Evolutionary conservation across 2,113 vertebrate species (phyloP).

Genomic region (Petromus typicus): DNA sequence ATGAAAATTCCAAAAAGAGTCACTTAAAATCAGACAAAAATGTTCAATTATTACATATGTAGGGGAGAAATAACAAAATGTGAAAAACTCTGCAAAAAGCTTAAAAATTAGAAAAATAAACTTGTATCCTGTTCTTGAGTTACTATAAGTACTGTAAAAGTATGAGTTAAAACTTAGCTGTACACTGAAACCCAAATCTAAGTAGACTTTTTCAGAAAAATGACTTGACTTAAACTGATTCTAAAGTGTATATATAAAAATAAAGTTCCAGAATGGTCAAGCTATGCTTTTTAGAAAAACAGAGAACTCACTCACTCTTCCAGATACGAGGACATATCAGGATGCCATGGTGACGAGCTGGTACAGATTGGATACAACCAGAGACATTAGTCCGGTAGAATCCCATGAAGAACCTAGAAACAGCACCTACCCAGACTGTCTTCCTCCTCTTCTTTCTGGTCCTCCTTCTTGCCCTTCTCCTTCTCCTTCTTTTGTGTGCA

Average conservation of each 20-base stretch:
- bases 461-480: not conserved
- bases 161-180: not conserved
- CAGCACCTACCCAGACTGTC: too few species aligned
- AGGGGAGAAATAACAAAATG: not conserved
- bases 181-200: not conserved
- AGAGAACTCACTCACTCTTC: not conserved
- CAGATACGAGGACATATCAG: not conserved
- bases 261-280: not conserved
- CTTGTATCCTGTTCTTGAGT: not conserved
- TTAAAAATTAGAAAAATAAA: not conserved
- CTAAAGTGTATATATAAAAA: not conserved
- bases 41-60: not conserved
- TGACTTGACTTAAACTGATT: not conserved
- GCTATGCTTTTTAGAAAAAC: not conserved
- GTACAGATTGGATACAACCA: not conserved
- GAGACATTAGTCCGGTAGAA: too few species aligned
- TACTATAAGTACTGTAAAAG: not conserved
- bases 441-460: not conserved
- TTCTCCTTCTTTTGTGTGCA: not conserved
- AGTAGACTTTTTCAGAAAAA: not conserved
- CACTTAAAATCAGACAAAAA: not conserved
- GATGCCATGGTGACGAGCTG: not conserved
- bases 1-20: not conserved
- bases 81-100: not conserved
- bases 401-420: too few species aligned